phyloP scores from a whole-genome alignment of 2,113 vertebrate genomes.

The Onychostoma macrolepis region DNA sequence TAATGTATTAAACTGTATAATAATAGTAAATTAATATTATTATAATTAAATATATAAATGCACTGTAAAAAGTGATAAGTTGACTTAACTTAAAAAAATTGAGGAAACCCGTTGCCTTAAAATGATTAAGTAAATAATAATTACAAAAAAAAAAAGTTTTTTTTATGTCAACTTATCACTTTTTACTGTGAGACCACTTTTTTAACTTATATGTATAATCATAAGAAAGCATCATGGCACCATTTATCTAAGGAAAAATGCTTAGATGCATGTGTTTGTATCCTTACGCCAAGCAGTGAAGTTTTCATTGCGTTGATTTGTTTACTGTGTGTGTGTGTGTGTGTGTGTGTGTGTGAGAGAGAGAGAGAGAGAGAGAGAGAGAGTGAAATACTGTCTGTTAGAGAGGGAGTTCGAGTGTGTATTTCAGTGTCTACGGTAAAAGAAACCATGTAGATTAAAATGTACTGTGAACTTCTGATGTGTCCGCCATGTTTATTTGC shows the following conservation, averaged over 20 bases:
- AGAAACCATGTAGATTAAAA: constrained; percentile 36
- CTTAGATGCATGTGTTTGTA: not conserved
- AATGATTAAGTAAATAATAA: too few relatives aligned
- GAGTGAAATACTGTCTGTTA: constrained; percentile 24
- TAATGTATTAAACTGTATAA: not conserved
- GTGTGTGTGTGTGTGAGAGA: not conserved
- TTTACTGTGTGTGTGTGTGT: not conserved
- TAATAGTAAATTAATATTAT: not conserved
- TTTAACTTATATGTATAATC: not conserved
- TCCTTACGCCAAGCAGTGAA: not conserved
- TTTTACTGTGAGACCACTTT: too few relatives aligned
- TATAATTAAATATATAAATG: not conserved
- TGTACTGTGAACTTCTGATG: constrained; percentile 14
- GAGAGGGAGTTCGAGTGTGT: constrained; percentile 43
- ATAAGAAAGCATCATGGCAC: not conserved
- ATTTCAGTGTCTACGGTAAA: constrained; percentile 26
- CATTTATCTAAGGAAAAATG: not conserved
- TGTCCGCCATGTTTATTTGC: constrained; percentile 40
- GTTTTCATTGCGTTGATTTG: not conserved
- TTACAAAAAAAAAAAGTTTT: too few relatives aligned
- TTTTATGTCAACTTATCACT: too few relatives aligned
- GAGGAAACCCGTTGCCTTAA: too few relatives aligned
- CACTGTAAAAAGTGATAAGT: too few relatives aligned
- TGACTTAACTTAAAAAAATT: too few relatives aligned
- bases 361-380: too few relatives aligned